Evolutionary conservation across 2,113 vertebrate genomes (phyloP).

Genomic region (Hippotragus niger): DNA sequence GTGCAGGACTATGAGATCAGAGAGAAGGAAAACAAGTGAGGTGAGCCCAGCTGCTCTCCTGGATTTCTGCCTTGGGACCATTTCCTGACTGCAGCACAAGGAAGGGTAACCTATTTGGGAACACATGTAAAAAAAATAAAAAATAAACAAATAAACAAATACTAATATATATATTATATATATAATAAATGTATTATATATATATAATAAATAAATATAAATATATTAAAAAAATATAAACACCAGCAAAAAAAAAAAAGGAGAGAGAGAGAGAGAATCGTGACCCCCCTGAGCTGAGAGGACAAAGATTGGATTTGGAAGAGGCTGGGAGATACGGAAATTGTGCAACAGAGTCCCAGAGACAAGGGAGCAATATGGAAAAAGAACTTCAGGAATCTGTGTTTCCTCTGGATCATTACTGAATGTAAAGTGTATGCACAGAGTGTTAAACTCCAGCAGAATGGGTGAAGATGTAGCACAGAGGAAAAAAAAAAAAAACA

Average conservation of each 20-base stretch:
- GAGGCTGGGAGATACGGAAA: background rate
- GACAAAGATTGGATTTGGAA: background rate
- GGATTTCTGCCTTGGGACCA: background rate
- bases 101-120: no score
- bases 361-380: background rate
- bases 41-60: background rate
- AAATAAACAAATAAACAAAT: no score
- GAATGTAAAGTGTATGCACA: background rate
- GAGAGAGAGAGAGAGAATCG: background rate
- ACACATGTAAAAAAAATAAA: no score
- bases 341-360: background rate
- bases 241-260: no score
- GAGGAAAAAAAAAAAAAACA: background rate
- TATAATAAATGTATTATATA: no score
- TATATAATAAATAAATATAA: no score
- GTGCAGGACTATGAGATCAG: rapidly evolving
- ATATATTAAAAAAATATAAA: no score
- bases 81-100: background rate
- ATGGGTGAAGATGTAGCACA: background rate
- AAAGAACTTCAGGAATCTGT: background rate
- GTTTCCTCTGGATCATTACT: background rate
- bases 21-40: background rate
- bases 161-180: no score
- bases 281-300: background rate
- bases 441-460: background rate